Percentiles rank a stretch among this genome's conserved stretches.
These are phyloP conservation scores for Enteromius unitaeniatus DNA, from an alignment of 2,797 vertebrate species.

Conservation along the genomic window DNA sequence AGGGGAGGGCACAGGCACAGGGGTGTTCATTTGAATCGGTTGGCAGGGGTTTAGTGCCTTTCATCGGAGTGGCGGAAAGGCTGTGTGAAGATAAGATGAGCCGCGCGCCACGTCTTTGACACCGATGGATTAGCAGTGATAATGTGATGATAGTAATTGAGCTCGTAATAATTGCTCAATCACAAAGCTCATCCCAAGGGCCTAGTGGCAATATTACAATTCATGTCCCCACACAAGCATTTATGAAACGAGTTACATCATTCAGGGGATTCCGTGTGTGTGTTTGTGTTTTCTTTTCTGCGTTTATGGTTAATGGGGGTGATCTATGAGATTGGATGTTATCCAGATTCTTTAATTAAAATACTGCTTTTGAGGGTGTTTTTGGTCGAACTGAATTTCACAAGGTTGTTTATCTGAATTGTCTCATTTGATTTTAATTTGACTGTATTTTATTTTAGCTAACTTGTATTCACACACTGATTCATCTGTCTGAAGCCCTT, in stretches of 20 bases:
- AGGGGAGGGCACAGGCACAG: constrained; percentile 65
- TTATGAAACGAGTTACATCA: constrained; percentile 66
- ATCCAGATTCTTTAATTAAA: background rate
- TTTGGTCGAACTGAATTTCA: background rate
- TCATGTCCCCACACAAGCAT: constrained; percentile 65
- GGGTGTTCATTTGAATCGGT: constrained; percentile 73
- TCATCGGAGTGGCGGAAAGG: constrained; percentile 76
- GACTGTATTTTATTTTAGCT: background rate
- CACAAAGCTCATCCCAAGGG: constrained; percentile 74
- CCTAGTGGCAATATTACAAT: constrained; percentile 71
- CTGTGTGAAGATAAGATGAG: constrained; percentile 70
- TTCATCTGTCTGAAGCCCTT: background rate
- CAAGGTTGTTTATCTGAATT: background rate
- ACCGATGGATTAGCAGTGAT: constrained; percentile 79
- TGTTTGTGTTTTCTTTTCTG: constrained; percentile 67
- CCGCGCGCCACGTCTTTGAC: constrained; percentile 66
- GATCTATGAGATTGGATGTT: constrained; percentile 6
- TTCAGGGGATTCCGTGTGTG: constrained; percentile 66
- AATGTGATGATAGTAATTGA: constrained; percentile 85
- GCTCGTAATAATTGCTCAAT: constrained; percentile 83
- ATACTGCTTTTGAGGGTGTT: background rate
- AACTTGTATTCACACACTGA: background rate
- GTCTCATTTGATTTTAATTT: background rate
- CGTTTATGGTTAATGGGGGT: constrained; percentile 34
- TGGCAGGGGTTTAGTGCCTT: constrained; percentile 70